Evolutionary conservation across 1,140 invertebrate species (phyloP).

Genomic region (Ruditapes philippinarum): DNA sequence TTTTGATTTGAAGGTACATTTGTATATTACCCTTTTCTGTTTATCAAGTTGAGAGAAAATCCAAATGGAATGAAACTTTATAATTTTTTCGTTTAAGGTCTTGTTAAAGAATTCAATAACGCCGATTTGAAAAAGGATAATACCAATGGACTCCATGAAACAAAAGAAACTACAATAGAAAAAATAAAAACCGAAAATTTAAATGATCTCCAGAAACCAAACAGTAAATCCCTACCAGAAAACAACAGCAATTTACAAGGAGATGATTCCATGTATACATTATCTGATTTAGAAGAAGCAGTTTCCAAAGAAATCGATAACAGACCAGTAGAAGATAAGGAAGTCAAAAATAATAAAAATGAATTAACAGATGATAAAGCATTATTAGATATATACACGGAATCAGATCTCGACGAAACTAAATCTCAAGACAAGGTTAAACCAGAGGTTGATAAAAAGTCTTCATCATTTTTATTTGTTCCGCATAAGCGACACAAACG

Average conservation of each 20-base stretch:
- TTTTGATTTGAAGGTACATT: too few species aligned
- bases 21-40: too few species aligned
- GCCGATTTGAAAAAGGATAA: background rate
- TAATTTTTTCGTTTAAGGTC: background rate
- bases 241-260: background rate
- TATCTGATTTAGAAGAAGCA: background rate
- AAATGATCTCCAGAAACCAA: too few species aligned
- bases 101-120: background rate
- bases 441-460: background rate
- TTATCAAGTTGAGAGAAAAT: too few species aligned
- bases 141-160: background rate
- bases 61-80: too few species aligned
- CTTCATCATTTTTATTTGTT: background rate
- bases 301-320: background rate
- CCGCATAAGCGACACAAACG: background rate
- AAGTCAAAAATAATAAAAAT: background rate
- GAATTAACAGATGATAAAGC: background rate
- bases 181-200: background rate
- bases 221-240: too few species aligned
- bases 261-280: background rate
- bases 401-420: slow-evolving; percentile 7
- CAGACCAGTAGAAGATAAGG: background rate
- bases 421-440: background rate
- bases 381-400: background rate
- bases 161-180: background rate